phyloP scores from a whole-genome alignment of 2,113 vertebrate species.

The Mustela lutreola region DNA sequence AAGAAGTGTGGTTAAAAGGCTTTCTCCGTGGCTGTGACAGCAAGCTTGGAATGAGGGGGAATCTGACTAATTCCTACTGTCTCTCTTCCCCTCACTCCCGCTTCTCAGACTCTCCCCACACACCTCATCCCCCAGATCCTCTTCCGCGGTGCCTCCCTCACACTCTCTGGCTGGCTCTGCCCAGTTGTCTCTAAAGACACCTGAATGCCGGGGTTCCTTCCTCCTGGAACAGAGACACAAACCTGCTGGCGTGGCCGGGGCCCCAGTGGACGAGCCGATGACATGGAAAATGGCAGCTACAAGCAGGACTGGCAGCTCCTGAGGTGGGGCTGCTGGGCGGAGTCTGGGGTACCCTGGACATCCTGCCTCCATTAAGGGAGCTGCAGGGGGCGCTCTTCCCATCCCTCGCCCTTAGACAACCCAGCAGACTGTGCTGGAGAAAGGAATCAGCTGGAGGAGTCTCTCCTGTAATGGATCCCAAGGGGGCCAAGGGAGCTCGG shows the following conservation, averaged over 20 bases:
- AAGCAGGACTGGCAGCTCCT: background rate
- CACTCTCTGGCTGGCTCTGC: background rate
- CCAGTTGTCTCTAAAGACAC: background rate
- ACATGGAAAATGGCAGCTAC: background rate
- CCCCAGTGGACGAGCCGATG: background rate
- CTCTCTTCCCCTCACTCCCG: background rate
- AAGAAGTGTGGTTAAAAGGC: background rate
- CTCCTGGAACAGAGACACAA: background rate
- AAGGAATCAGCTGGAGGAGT: background rate
- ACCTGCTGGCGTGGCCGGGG: no score
- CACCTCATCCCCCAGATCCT: background rate
- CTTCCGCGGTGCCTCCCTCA: background rate
- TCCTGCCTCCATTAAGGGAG: background rate
- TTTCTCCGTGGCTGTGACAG: background rate
- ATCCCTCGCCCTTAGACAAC: background rate
- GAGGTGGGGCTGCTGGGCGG: no score
- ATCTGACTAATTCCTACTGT: background rate
- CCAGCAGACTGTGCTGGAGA: background rate
- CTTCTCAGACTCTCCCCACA: background rate
- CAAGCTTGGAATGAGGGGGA: background rate
- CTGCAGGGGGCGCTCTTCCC: background rate
- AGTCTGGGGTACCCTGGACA: background rate
- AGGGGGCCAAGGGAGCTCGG: background rate
- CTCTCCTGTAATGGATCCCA: background rate
- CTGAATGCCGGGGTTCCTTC: background rate